These are phyloP conservation scores for Pantherophis vulpinus DNA, from an alignment of 2,797 vertebrate genomes.

Conservation along the genomic window DNA sequence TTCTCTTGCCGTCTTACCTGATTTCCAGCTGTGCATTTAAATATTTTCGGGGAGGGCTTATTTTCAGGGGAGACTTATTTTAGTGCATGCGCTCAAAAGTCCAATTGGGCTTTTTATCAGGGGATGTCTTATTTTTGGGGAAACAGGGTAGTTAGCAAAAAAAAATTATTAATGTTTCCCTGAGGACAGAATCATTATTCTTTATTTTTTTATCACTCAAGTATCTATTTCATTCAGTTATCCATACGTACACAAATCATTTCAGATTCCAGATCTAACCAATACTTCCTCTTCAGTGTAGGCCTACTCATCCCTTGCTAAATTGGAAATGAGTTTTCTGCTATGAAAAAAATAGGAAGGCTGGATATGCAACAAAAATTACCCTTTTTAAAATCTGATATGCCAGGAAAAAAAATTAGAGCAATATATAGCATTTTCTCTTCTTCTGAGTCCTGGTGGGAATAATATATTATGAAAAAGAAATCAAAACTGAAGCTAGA, in stretches of 20 bases:
- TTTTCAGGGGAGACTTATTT: no score
- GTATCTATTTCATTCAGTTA: background rate
- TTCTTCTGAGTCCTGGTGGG: background rate
- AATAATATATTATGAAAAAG: background rate
- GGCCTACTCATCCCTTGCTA: background rate
- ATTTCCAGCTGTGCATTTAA: no score
- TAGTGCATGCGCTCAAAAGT: no score
- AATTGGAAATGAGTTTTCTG: slow-evolving; percentile 16
- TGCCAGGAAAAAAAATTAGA: background rate
- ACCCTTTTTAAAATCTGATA: background rate
- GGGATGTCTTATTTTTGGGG: no score
- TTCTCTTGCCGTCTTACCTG: no score
- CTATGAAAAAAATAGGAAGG: background rate
- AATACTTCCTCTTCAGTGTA: slow-evolving; percentile 20
- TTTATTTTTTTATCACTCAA: slow-evolving; percentile 20
- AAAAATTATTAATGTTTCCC: slow-evolving; percentile 42
- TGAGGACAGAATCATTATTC: slow-evolving; percentile 27
- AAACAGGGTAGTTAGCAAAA: slow-evolving; percentile 19
- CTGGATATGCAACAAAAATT: background rate
- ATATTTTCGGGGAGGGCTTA: no score
- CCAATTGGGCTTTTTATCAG: no score
- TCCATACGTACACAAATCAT: slow-evolving; percentile 30
- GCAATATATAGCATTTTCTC: background rate
- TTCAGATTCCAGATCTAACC: slow-evolving; percentile 30
- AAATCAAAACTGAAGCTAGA: background rate